phyloP scores from a whole-genome alignment of 1,140 invertebrate species.

The Lutraria rhynchaena region DNA sequence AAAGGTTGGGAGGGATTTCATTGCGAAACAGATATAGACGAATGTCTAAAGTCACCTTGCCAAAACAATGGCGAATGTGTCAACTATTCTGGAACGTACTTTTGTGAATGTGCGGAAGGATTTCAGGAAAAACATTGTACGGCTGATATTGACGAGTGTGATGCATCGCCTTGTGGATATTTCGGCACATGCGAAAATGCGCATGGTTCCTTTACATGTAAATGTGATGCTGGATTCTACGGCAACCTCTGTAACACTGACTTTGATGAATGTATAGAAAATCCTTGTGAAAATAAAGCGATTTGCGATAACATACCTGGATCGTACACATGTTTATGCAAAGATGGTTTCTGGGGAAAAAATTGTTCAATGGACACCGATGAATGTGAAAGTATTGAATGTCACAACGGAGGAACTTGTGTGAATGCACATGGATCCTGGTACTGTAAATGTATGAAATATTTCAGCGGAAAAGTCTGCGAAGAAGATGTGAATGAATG shows the following conservation, averaged over 20 bases:
- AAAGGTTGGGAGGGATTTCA: conserved; percentile 42
- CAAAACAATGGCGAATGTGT: conserved; percentile 53
- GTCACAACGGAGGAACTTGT: conserved; percentile 41
- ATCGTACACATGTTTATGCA: conserved; percentile 84
- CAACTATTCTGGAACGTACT: conserved; percentile 29
- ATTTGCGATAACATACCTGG: conserved; percentile 38
- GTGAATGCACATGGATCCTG: conserved; percentile 23
- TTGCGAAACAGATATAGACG: conserved; percentile 49
- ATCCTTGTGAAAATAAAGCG: conserved; percentile 42
- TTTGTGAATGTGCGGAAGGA: conserved; percentile 49
- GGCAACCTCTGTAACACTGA: conserved; percentile 29
- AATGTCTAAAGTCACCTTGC: conserved; percentile 53
- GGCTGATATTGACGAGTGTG: conserved; percentile 52
- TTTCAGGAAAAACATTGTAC: conserved; percentile 43
- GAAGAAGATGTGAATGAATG: conserved; percentile 95
- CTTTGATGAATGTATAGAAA: conserved; percentile 50
- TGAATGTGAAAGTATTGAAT: conserved; percentile 55
- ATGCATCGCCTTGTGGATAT: not conserved
- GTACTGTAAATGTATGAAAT: conserved; percentile 20
- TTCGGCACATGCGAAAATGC: conserved; percentile 31
- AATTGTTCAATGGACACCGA: conserved; percentile 89
- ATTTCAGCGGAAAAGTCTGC: conserved; percentile 9
- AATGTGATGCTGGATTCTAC: conserved; percentile 39
- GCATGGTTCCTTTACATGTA: conserved; percentile 48
- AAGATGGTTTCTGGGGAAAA: conserved; percentile 93